Evolutionary conservation across 2,797 vertebrate genomes (phyloP), one percentile per base, ranked within the genome.

Genomic region (Sorex maritimensis): DNA sequence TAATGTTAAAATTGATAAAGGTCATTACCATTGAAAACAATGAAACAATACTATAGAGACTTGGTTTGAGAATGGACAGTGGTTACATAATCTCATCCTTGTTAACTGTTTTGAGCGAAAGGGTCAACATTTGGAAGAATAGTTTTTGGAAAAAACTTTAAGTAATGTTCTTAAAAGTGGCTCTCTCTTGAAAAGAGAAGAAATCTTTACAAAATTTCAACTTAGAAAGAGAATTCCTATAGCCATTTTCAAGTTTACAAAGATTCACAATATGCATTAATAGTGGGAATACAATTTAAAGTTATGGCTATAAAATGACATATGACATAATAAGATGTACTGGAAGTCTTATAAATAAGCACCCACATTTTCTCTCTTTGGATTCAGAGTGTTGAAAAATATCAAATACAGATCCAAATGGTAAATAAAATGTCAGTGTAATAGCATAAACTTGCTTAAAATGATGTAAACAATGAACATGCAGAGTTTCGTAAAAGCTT

Each of bases 1-100:
- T 85, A 84, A 81, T 72, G 44, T 75, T 87, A 88, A 82, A 91
- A 34, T 2, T 34, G 58, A 63, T n/a, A 19, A 73, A 67, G 44
- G 21, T 26, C 17, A 67, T 24, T 58, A n/a, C 52, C 26, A 78
- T 3, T 67, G 49, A 92, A 75, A 38, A 1, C n/a, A 88, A 12
- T 78, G 12, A 77, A 85, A 63, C 79, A 2, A 81, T 23, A 69
- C 13, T 65, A 52, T 23, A 86, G 11, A 5, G 5, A 49, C 14
- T 10, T 8, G 55, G 0, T 4, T 67, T 34, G 12, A 81, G 14
- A 84, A 49, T 19, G 67, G 26, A 86, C 58, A 63, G 44, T 26
- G 3, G 6, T 52, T 81, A 13, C 11, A n/a, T 52, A 55, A 79
- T 71, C 69, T 19, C 79, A 24, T 73, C 5, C 44, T 23, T 6